Conservation (phyloP, 2,888 invertebrate genomes). For the Blastobasis adustella region DNA sequence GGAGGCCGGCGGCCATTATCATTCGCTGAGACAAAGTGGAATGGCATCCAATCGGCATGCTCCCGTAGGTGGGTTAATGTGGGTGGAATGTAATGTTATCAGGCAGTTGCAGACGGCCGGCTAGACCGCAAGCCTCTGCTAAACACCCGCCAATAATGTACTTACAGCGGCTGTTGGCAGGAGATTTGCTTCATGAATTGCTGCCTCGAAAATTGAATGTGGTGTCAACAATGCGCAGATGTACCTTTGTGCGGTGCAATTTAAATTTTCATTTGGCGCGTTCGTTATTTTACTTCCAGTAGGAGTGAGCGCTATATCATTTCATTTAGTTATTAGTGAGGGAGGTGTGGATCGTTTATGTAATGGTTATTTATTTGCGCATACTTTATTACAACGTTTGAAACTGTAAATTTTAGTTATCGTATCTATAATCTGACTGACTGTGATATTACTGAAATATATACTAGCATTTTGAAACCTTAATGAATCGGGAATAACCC, state of each 20-base stretch:
- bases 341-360: no score
- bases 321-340: background rate
- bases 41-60: slow-evolving; percentile 25
- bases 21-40: slow-evolving; percentile 28
- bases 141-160: slow-evolving; percentile 55
- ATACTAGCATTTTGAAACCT: no score
- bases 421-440: no score
- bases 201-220: slow-evolving; percentile 52
- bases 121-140: slow-evolving; percentile 47
- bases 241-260: slow-evolving; percentile 39
- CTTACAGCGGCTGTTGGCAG: slow-evolving; percentile 49
- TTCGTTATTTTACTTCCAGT: slow-evolving; percentile 3
- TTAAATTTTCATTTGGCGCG: slow-evolving; percentile 37
- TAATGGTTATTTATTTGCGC: no score
- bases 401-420: no score
- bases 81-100: slow-evolving; percentile 48
- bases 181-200: slow-evolving; percentile 59
- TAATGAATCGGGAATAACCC: background rate
- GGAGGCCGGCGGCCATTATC: no score
- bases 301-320: background rate
- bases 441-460: no score
- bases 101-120: slow-evolving; percentile 40
- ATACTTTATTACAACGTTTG: no score
- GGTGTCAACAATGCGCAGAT: slow-evolving; percentile 31
- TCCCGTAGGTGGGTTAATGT: slow-evolving; percentile 26